Base-by-base conservation (phyloP, 1,140 invertebrate species). In the Drosophila sproati region DNA sequence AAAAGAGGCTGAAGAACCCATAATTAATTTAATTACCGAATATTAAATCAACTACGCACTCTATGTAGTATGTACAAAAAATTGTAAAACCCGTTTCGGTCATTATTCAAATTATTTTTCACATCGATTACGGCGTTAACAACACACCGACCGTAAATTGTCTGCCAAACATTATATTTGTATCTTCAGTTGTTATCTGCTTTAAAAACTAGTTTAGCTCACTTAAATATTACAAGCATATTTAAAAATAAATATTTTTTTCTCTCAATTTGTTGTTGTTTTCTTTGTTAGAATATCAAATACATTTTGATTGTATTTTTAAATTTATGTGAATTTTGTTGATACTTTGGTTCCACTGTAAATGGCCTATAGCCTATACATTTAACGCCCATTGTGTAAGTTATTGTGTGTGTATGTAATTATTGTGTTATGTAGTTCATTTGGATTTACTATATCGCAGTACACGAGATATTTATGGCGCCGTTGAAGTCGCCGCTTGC, bases 331-430 rank as follows among this genome's bases (percentile, higher is more conserved):
- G 12, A 4, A n/a, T 41, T 37, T 67, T 52, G 5, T 32, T 50
- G 8, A 61, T 41, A 60, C 52, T 28, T 43, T 31, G 7, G 43
- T 5, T 12, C 62, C 69, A 77, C 48, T 64, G 69, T 67, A 52
- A 50, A 43, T 63, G 66, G 68, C 64, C 64, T 72, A 56, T 76
- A 47, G 68, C 64, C 64, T 66, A 51, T 76, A 47, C 57, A 51
- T 63, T 48, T 52, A 47, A n/a, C 20, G 32, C 28, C 35, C 34
- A 62, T 7, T 54, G 10, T 55, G 56, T 6, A 32, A 29, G 4
- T 12, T 51, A 51, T 29, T 31, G 7, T 50, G 3, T 52, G n/a
- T 41, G n/a, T 35, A 7, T 29, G 47, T 54, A 3, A 10, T 50
- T 35, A 12, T 20, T 10, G 8, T 60, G 52, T 1, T 54, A 55